A percentile compares a stretch with the other conserved stretches of the same genome.
phyloP scores from a whole-genome alignment of 1,140 invertebrate genomes.

The Dufourea novaeangliae region DNA sequence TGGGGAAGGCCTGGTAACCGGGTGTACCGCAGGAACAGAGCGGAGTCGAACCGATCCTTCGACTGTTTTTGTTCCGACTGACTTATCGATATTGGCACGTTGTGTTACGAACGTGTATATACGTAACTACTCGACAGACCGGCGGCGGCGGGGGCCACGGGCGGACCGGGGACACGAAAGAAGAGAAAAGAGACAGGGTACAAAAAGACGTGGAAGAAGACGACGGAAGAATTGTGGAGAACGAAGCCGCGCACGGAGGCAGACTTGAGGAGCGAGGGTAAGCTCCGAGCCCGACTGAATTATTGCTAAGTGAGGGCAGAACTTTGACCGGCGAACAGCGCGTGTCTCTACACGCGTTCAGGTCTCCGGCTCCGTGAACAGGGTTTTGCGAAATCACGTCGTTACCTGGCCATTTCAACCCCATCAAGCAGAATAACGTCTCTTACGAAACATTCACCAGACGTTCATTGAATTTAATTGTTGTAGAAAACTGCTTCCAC shows the following conservation, averaged over 20 bases:
- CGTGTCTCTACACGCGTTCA: conserved; percentile 22
- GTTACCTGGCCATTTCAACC: neutral
- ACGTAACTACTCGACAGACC: conserved; percentile 67
- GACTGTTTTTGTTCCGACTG: conserved; percentile 65
- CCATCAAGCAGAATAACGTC: neutral
- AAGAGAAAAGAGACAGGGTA: conserved; percentile 36
- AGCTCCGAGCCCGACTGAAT: conserved; percentile 72
- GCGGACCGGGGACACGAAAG: conserved; percentile 13
- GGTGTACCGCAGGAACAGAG: conserved; percentile 32
- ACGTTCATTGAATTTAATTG: neutral
- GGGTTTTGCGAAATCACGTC: conserved; percentile 21
- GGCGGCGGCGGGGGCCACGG: neutral
- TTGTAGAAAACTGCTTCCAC: neutral
- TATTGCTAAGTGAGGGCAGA: conserved; percentile 78
- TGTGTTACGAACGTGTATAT: conserved; percentile 64
- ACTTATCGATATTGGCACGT: conserved; percentile 72
- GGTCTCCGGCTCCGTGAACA: conserved; percentile 13
- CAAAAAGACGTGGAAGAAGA: conserved; percentile 38
- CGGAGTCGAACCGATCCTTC: conserved; percentile 59
- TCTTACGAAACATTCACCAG: neutral
- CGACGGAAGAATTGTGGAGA: conserved; percentile 57
- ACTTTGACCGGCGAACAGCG: conserved; percentile 68
- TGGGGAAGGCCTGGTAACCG: conserved; percentile 41
- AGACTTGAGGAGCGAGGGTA: conserved; percentile 70
- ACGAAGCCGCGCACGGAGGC: conserved; percentile 61